These are phyloP conservation scores for Halocynthia roretzi DNA, from an alignment of 23 tunicate species.

Conservation along the genomic window DNA sequence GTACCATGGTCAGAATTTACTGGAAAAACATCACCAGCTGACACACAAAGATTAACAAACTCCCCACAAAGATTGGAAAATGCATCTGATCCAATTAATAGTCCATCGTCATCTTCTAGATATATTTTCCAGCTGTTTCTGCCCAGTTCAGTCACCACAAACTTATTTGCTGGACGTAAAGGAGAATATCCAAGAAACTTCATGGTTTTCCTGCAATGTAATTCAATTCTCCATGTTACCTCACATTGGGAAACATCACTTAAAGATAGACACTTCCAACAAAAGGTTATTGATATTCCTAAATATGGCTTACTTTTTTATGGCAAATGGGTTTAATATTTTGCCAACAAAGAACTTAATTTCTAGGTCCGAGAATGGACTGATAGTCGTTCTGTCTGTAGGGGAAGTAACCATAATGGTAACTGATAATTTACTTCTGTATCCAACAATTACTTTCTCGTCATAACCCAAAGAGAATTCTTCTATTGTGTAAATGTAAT, in stretches of 20 bases:
- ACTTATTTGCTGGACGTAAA: not conserved
- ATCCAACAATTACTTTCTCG: not conserved
- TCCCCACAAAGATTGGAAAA: constrained; percentile 10
- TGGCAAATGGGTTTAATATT: not conserved
- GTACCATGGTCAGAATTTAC: not conserved
- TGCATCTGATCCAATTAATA: not conserved
- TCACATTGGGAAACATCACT: not conserved
- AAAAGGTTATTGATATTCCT: not conserved
- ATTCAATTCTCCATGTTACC: not conserved
- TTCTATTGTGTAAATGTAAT: not conserved
- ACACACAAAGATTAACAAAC: not conserved
- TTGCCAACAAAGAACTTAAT: not conserved
- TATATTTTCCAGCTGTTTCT: not conserved
- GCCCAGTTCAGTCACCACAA: not conserved
- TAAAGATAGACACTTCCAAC: not conserved
- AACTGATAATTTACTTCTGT: not conserved
- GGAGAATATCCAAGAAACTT: constrained; percentile 14
- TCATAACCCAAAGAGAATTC: not conserved
- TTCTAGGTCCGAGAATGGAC: not conserved
- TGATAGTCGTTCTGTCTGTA: not conserved
- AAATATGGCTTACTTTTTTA: not conserved
- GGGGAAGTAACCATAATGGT: not conserved
- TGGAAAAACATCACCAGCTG: not conserved
- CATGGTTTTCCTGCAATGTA: not conserved
- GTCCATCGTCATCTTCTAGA: constrained; percentile 8